Conservation (phyloP, 2,113 vertebrate genomes). For the Chitala chitala region DNA sequence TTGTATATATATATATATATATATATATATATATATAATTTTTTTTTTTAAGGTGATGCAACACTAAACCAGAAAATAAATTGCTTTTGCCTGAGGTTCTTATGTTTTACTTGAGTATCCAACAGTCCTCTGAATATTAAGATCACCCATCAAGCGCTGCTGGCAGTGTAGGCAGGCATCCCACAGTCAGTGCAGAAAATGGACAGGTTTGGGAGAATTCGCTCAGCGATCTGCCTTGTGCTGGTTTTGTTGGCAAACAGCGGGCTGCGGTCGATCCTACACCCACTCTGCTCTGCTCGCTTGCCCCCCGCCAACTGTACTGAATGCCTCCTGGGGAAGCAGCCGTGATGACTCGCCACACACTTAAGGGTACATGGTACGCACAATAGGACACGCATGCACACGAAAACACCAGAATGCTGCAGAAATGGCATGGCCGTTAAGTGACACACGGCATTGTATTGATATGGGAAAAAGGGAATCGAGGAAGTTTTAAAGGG, state of each 20-base stretch:
- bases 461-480: background rate
- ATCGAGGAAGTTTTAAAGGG: too few species aligned
- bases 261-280: background rate
- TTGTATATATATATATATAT: too few species aligned
- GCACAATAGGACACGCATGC: background rate
- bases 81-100: background rate
- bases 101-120: background rate
- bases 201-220: conserved; percentile 12
- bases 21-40: too few species aligned
- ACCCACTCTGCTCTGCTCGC: background rate
- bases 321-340: background rate
- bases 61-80: background rate
- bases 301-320: background rate
- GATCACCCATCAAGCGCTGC: conserved; percentile 10
- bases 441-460: background rate
- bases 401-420: background rate
- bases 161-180: conserved; percentile 10
- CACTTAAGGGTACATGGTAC: background rate
- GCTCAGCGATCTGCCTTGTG: background rate
- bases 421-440: background rate
- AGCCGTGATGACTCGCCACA: background rate
- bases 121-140: conserved; percentile 11
- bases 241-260: conserved; percentile 4
- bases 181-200: conserved; percentile 4
- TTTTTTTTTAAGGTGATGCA: too few species aligned